phyloP scores from a whole-genome alignment of 2,888 invertebrate genomes.

The Stenichneumon culpator region DNA sequence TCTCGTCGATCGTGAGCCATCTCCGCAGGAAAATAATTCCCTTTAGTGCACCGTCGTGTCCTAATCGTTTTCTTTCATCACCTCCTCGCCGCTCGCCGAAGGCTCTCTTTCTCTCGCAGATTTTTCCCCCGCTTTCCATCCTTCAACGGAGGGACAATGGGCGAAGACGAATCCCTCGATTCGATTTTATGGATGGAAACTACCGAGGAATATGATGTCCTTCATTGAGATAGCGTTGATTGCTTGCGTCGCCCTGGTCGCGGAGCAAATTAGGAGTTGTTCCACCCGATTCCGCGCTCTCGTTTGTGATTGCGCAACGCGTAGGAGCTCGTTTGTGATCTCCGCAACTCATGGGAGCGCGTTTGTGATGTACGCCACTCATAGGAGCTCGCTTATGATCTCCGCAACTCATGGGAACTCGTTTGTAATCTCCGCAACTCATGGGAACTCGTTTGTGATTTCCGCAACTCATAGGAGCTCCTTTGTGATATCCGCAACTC shows the following conservation, averaged over 20 bases:
- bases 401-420: too few relatives aligned
- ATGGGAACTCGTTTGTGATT: background rate
- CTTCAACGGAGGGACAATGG: background rate
- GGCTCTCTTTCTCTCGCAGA: conserved; percentile 28
- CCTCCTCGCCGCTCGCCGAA: conserved; percentile 18
- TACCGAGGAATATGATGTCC: conserved; percentile 39
- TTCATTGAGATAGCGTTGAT: background rate
- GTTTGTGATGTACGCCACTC: too few relatives aligned
- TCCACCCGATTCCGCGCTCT: background rate
- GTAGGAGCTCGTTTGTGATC: background rate
- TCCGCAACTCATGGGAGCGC: too few relatives aligned
- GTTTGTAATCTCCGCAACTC: background rate
- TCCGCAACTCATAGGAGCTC: too few relatives aligned
- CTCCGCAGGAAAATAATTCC: conserved; percentile 64
- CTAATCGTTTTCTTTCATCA: conserved; percentile 66
- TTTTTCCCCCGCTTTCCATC: conserved; percentile 15
- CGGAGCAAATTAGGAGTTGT: background rate
- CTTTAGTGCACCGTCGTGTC: conserved; percentile 59
- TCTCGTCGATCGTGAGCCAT: conserved; percentile 53
- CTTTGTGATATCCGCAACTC: too few relatives aligned
- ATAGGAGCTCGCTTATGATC: too few relatives aligned
- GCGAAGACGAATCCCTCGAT: conserved; percentile 22
- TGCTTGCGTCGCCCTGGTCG: background rate
- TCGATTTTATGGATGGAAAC: conserved; percentile 50
- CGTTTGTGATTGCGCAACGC: background rate